Evolutionary conservation across 2,888 invertebrate genomes (phyloP).

Genomic region (Drosophila acutilabella): DNA sequence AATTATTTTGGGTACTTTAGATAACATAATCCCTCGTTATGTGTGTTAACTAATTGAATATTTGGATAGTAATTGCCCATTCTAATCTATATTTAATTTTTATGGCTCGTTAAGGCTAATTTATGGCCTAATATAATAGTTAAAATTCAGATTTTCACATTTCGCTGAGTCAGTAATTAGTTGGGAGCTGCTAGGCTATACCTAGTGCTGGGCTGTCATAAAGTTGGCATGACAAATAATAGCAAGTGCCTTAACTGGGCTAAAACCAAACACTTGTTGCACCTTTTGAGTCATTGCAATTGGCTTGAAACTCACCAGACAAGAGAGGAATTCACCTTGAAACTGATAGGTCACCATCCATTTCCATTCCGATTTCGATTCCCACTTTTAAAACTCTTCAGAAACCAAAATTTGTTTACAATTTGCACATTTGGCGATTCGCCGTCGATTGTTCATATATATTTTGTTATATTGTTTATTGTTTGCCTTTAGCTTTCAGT

Average conservation of each 20-base stretch:
- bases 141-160: constrained; percentile 13
- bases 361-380: not conserved
- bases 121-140: constrained; percentile 6
- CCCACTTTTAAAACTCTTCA: constrained; percentile 2
- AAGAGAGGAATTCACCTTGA: constrained; percentile 3
- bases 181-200: constrained; percentile 1
- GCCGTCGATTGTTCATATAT: constrained; percentile 55
- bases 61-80: constrained; percentile 1
- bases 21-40: constrained; percentile 13
- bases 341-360: constrained; percentile 5
- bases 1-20: not conserved
- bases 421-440: constrained; percentile 65
- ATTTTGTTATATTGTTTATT: constrained; percentile 65
- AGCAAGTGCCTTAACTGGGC: constrained; percentile 12
- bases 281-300: constrained; percentile 53
- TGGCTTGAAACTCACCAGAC: not conserved
- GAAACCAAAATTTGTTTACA: constrained; percentile 57
- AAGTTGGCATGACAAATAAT: constrained; percentile 31
- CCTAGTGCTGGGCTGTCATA: not conserved
- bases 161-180: constrained; percentile 15
- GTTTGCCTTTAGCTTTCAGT: constrained; percentile 31
- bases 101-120: constrained; percentile 24
- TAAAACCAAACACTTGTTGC: constrained; percentile 35
- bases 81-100: constrained; percentile 18
- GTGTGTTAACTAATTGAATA: constrained; percentile 5